Base-by-base conservation (phyloP, 2,113 vertebrate species). In the Trogon melanurus region DNA sequence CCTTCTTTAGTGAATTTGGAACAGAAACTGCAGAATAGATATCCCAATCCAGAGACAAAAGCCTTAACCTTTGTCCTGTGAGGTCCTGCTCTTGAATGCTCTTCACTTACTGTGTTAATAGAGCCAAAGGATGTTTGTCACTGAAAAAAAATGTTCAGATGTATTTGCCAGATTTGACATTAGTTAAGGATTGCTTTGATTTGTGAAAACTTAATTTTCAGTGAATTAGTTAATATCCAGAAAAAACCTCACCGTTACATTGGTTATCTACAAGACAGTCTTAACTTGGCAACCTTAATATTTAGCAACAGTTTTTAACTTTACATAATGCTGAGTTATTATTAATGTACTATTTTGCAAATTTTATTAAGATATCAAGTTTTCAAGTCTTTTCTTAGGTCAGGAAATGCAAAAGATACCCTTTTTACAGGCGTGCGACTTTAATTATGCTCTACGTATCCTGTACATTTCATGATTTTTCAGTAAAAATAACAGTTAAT, bases 101-200 rank as follows among this genome's bases (percentile, higher is more conserved):
- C 60, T 76, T 91, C 36, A 50, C 82, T 75, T 66, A 36, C 44
- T 78, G 25, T 54, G 65, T 61, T 88, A 72, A 58, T 44, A 80
- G 41, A 82, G 58, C 34, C 83, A 85, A 83, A 91, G 53, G 36
- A 67, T 67, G 92, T 95, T 86, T 2, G 5, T 92, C 48, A 67
- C 69, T 78, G 83, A 78, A 88, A 80, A 88, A 80, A 66, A 66
- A 80, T 10, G 41, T 88, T 93, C 67, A 73, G 69, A 74, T 64
- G 25, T 51, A 38, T 84, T 91, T 95, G 69, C 80, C 84, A 94
- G 47, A 73, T 90, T 93, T 96, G 17, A 61, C 56, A 54, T 76
- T 26, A 83, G 50, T 66, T 80, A 66, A 66, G 32, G 30, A 67
- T 70, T 83, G 36, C 50, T 95, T 96, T 92, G 90, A 90, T 90